Percentiles rank a stretch among this genome's conserved stretches.
These are phyloP conservation scores for Cyclina sinensis DNA, from an alignment of 1,140 invertebrate species.

Conservation along the genomic window DNA sequence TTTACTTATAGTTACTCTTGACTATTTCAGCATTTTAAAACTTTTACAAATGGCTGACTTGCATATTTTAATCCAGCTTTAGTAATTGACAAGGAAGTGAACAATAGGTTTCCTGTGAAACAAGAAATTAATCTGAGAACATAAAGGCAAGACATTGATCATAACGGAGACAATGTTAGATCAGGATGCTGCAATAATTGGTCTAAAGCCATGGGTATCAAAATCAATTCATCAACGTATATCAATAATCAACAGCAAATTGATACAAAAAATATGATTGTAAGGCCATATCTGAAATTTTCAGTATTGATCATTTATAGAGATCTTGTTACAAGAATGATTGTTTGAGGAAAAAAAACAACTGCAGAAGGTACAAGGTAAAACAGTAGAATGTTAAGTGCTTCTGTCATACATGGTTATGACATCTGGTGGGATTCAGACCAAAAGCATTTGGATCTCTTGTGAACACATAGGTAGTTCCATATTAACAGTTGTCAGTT, in stretches of 20 bases:
- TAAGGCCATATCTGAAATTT: not conserved
- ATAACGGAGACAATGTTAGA: not conserved
- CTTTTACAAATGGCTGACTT: not conserved
- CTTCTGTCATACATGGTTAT: not conserved
- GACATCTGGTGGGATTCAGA: too few relatives aligned
- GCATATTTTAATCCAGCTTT: not conserved
- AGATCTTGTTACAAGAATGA: not conserved
- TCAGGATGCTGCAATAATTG: constrained; percentile 10
- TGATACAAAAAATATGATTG: constrained; percentile 24
- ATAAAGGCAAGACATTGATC: not conserved
- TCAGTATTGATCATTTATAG: constrained; percentile 14
- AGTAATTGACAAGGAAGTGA: not conserved
- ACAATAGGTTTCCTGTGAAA: not conserved
- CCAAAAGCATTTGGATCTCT: too few relatives aligned
- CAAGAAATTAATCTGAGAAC: not conserved
- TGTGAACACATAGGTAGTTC: too few relatives aligned
- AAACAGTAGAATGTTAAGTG: not conserved
- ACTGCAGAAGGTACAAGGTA: not conserved
- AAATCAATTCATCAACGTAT: constrained; percentile 21
- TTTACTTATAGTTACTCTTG: too few relatives aligned
- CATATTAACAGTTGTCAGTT: too few relatives aligned
- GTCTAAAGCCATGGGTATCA: not conserved
- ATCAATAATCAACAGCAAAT: constrained; percentile 13
- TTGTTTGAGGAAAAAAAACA: not conserved
- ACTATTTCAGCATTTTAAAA: too few relatives aligned